Conservation (phyloP, 2,888 invertebrate species). For the Globia sparganii region DNA sequence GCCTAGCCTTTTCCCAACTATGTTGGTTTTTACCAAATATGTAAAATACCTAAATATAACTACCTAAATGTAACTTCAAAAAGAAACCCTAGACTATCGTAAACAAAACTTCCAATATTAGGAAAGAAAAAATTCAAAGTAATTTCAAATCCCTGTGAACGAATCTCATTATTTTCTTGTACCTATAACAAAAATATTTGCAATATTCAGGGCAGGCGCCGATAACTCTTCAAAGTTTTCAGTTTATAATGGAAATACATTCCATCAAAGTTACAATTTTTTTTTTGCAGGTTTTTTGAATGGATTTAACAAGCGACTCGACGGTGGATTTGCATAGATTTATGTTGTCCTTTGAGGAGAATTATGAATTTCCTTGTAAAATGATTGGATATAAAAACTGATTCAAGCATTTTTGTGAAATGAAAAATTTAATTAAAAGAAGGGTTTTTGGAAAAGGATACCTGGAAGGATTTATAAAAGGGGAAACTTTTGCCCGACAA, state of each 20-base stretch:
- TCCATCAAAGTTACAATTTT: constrained; percentile 49
- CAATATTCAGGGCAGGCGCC: constrained; percentile 42
- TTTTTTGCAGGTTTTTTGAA: constrained; percentile 42
- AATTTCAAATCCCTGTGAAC: constrained; percentile 47
- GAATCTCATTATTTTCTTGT: constrained; percentile 62
- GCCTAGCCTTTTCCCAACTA: too few relatives aligned
- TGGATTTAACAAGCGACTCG: constrained; percentile 37
- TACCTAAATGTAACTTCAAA: neutral
- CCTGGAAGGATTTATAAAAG: neutral
- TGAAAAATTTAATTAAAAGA: neutral
- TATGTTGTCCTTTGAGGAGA: neutral
- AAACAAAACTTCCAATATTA: constrained; percentile 48
- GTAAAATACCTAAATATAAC: too few relatives aligned
- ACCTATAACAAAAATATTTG: constrained; percentile 60
- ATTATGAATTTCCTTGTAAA: constrained; percentile 1
- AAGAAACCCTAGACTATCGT: constrained; percentile 4
- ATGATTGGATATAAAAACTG: neutral
- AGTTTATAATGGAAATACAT: constrained; percentile 60
- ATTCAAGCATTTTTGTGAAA: neutral
- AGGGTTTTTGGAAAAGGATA: too few relatives aligned
- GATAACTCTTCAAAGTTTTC: constrained; percentile 56
- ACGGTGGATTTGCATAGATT: constrained; percentile 35
- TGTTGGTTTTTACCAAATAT: too few relatives aligned
- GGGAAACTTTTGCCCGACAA: neutral
- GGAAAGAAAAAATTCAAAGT: constrained; percentile 55